Base-by-base conservation (phyloP, 2,797 vertebrate genomes). In the Lacerta viridis region DNA sequence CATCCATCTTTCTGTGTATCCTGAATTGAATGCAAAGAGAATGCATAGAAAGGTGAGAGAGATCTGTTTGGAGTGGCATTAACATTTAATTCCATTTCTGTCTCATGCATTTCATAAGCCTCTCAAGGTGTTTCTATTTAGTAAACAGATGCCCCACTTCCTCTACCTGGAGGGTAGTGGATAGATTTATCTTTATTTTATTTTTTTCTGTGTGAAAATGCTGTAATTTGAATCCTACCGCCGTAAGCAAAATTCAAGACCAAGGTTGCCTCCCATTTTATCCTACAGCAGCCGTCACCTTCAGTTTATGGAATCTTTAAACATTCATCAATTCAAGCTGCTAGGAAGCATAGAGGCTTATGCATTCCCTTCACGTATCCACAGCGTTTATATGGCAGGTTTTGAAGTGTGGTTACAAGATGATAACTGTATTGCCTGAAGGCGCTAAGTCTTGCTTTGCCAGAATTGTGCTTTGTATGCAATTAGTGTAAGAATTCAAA, bases 361-460 rank as follows among this genome's bases (percentile, higher is more conserved):
- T 86, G 92, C 87, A 96, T 96, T 96, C 95, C 92, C 92, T 84
- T 92, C 97, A 97, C 83, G 87, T 93, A 95, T 90, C 90, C 93
- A 71, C 91, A 84, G 86, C 3, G 0, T 92, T 96, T 95, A 91
- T 95, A 86, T 41, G 81, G 94, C 93, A 96, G 91, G 93, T 86
- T 81, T 93, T 96, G 95, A 96, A 97, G 94, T 95, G 93, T 96
- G 94, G 94, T 96, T 97, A 96, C 93, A 96, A 95, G 95, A 96
- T 96, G 97, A 96, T 96, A 97, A 97, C 96, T 97, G 91, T 95
- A 93, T 95, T 97, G 96, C 96, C 94, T 93, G 89, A 94, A 96
- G 96, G 92, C 94, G 94, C 92, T 96, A 96, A 96, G 92, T 94
- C 95, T 92, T 0, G 2, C 92, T 96, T 93, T 96, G 94, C 95